Evolutionary conservation across 2,797 vertebrate genomes (phyloP), one percentile per base, ranked within the genome.

Genomic region (Brachyalestes nurse): DNA sequence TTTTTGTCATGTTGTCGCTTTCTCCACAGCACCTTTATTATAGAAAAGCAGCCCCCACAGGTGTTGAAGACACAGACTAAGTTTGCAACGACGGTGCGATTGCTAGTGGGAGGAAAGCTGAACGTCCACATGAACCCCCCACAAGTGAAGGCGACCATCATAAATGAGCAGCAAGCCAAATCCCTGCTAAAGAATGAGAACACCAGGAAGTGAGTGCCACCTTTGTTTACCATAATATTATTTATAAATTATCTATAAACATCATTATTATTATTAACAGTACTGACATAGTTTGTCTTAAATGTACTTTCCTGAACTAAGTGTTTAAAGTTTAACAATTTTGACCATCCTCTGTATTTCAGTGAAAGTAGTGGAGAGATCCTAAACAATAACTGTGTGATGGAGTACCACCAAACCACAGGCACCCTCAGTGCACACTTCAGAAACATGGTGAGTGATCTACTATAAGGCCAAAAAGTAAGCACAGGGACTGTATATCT

Each of bases 101-200:
- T 98, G 23, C 92, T 98, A 88, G 97, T 98, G 72, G 97, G 97
- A 0, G 97, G 97, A 72, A 98, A 98, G 91, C 94, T 98, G 86
- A 99, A 99, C 0, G 97, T 99, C 80, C 97, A 98, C 90, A 98
- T 99, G 97, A 99, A 98, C 89, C 97, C 97, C 0, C 97, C 97
- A 0, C 97, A 98, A 90, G 97, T 99, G 84, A 98, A 98, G 86
- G 97, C 97, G 5, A 96, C 97, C 85, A 99, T 99, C 88, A 97
- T 99, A 82, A 98, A 96, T 0, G 97, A 99, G 91, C 96, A 96
- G 91, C 97, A 98, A 90, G 97, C 97, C 90, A 98, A 97, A 90
- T 95, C 97, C 16, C 92, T 99, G 87, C 92, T 98, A 80, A 99
- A 98, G 93, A 99, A 97, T 0, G 97, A 98, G 89, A 99, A 95